A percentile compares a stretch with the other conserved stretches of the same genome.
These are phyloP conservation scores for Drosophila fulvimacula DNA, from an alignment of 2,888 invertebrate species.

Conservation along the genomic window DNA sequence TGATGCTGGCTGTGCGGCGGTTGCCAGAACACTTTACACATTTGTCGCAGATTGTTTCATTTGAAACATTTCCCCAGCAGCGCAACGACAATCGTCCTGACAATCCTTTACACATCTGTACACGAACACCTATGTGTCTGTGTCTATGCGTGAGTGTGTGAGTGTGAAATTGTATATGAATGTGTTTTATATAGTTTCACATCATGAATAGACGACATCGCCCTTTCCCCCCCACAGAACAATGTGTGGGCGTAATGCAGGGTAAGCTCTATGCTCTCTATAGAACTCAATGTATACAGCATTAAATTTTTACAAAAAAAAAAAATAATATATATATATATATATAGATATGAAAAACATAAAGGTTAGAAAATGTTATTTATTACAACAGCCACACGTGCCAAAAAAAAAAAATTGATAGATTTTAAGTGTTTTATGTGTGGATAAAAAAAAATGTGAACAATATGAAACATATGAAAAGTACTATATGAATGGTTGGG, in stretches of 20 bases:
- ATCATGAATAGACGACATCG: constrained; percentile 20
- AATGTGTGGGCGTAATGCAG: constrained; percentile 7
- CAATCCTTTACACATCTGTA: constrained; percentile 74
- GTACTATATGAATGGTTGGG: not conserved
- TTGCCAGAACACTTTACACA: constrained; percentile 73
- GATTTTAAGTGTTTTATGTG: constrained; percentile 28
- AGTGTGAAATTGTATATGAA: constrained; percentile 25
- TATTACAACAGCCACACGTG: constrained; percentile 83
- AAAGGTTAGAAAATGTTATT: constrained; percentile 75
- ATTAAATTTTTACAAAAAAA: constrained; percentile 58
- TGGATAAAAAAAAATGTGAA: constrained; percentile 11
- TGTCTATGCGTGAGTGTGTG: constrained; percentile 1
- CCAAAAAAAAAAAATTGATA: constrained; percentile 66
- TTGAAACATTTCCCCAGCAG: constrained; percentile 73
- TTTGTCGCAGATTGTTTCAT: constrained; percentile 74
- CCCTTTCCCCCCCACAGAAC: not conserved
- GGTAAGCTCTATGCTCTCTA: constrained; percentile 20
- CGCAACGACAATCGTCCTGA: constrained; percentile 55
- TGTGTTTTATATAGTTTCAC: constrained; percentile 28
- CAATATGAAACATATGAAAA: constrained; percentile 7
- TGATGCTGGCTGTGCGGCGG: constrained; percentile 52
- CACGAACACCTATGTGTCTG: constrained; percentile 25
- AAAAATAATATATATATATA: constrained; percentile 22
- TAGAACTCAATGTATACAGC: constrained; percentile 60
- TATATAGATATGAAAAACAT: constrained; percentile 3